These are phyloP conservation scores for Drosophila neocordata DNA, from an alignment of 1,140 invertebrate species.

Conservation along the genomic window DNA sequence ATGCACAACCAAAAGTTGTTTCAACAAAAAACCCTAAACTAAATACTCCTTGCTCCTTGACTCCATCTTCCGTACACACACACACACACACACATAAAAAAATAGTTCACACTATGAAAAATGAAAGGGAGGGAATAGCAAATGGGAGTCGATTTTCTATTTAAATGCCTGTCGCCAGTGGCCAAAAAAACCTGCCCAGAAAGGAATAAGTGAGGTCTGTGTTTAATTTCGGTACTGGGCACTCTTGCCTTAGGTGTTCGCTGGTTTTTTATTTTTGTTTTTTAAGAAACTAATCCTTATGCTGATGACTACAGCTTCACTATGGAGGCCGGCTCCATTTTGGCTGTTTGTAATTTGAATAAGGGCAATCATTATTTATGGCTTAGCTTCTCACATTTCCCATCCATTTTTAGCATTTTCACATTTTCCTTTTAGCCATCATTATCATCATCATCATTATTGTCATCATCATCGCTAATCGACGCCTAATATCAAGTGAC, in stretches of 20 bases:
- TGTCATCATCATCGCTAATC: conserved; percentile 33
- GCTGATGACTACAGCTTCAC: neutral
- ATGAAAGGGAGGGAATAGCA: neutral
- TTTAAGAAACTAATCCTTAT: conserved; percentile 11
- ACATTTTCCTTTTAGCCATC: conserved; percentile 1
- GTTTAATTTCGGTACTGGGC: neutral
- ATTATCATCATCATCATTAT: neutral
- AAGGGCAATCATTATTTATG: conserved; percentile 73
- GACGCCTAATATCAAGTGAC: conserved; percentile 60
- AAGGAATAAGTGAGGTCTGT: neutral
- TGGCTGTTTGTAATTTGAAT: conserved; percentile 67
- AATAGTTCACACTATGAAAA: conserved; percentile 9
- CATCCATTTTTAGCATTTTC: neutral
- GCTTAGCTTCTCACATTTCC: conserved; percentile 11
- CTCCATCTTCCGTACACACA: too few relatives aligned
- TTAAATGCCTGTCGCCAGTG: conserved; percentile 65
- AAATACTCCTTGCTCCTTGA: too few relatives aligned
- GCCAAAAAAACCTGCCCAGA: conserved; percentile 28
- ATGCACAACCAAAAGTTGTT: neutral
- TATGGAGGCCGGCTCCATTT: conserved; percentile 1
- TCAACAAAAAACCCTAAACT: too few relatives aligned
- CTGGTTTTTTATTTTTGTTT: neutral
- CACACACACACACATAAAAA: neutral
- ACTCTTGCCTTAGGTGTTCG: neutral
- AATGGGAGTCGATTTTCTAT: conserved; percentile 52